Percentiles rank a stretch among this genome's conserved stretches.
Evolutionary conservation across 2,888 invertebrate species (phyloP).

Genomic region (Zaprionus bogoriensis): DNA sequence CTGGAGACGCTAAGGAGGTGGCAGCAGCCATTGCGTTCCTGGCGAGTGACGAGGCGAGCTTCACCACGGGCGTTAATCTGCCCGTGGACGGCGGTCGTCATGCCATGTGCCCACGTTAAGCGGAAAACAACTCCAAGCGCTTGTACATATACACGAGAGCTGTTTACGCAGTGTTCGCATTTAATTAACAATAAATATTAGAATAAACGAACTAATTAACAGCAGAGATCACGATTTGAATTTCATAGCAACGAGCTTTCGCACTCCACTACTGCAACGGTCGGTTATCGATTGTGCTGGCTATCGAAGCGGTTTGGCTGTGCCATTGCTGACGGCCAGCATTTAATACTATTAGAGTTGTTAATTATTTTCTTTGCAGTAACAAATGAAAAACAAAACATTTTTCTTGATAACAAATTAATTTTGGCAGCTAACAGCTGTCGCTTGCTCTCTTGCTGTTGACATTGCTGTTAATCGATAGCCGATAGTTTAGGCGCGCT

Average conservation of each 20-base stretch:
- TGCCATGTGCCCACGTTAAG: slow-evolving; percentile 88
- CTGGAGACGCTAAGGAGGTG: slow-evolving; percentile 92
- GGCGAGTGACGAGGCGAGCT: slow-evolving; percentile 89
- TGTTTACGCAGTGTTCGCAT: background rate
- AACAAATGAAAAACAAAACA: too few species aligned
- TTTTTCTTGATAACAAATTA: too few species aligned
- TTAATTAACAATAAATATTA: background rate
- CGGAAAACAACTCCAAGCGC: background rate
- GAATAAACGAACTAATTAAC: background rate
- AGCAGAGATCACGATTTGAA: slow-evolving; percentile 11
- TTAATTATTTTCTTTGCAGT: too few species aligned
- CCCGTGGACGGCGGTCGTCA: slow-evolving; percentile 87
- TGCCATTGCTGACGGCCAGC: too few species aligned
- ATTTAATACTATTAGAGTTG: too few species aligned
- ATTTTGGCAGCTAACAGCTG: too few species aligned
- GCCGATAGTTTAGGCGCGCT: too few species aligned
- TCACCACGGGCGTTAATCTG: slow-evolving; percentile 88
- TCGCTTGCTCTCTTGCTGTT: background rate
- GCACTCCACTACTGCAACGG: background rate
- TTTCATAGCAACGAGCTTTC: slow-evolving; percentile 21
- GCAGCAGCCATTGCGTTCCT: slow-evolving; percentile 94
- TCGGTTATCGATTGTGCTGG: slow-evolving; percentile 1
- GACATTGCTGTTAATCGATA: background rate
- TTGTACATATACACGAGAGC: background rate
- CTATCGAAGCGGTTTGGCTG: slow-evolving; percentile 19